These are phyloP conservation scores for Punctoribates punctum DNA, from an alignment of 2,888 invertebrate species.

Conservation along the genomic window DNA sequence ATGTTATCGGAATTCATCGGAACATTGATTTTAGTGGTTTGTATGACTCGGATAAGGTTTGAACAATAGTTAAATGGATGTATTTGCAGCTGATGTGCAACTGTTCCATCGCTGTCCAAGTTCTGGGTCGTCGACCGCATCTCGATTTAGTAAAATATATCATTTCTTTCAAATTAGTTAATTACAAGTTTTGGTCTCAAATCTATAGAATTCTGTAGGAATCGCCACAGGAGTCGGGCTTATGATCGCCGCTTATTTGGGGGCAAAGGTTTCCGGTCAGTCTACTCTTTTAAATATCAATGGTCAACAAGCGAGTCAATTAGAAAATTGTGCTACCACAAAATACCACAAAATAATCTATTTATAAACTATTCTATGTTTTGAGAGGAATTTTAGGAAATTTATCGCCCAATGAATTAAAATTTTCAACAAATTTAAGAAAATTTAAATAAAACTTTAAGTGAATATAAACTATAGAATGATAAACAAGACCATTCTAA, in stretches of 20 bases:
- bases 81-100: constrained; percentile 37
- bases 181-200: not conserved
- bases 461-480: no score
- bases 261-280: constrained; percentile 32
- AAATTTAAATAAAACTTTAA: no score
- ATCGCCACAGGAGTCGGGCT: constrained; percentile 36
- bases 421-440: no score
- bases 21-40: constrained; percentile 39
- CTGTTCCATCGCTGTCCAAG: constrained; percentile 38
- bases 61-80: constrained; percentile 5
- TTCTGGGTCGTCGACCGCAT: not conserved
- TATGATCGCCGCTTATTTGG: constrained; percentile 30
- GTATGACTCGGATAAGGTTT: not conserved
- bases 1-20: constrained; percentile 38
- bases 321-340: no score
- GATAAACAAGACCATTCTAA: no score
- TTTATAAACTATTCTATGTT: no score
- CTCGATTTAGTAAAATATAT: constrained; percentile 20
- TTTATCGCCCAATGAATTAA: no score
- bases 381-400: no score
- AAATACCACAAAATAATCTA: no score
- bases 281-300: no score
- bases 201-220: constrained; percentile 14
- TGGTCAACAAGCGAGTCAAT: no score
- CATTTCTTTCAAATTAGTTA: not conserved